Evolutionary conservation across 2,113 vertebrate genomes (phyloP).

Genomic region (Podarcis raffonei): DNA sequence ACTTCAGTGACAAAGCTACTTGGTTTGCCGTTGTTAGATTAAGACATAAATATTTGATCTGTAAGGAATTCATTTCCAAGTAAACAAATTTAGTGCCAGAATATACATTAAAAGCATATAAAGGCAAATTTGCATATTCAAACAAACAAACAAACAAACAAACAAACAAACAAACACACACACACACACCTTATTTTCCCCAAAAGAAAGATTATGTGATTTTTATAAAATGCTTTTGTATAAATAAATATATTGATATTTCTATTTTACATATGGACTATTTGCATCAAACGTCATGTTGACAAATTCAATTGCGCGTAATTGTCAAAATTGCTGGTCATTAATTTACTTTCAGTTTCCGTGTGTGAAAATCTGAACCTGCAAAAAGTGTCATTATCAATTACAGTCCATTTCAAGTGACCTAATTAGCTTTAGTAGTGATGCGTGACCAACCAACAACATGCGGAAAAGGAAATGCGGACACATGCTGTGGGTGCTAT

Average conservation of each 20-base stretch:
- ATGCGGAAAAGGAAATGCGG: conserved; percentile 76
- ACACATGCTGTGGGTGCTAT: conserved; percentile 76
- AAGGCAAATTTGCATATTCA: not conserved
- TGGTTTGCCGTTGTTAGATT: not conserved
- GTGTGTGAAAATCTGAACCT: conserved; percentile 79
- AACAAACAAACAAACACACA: not conserved
- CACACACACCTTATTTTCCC: conserved; percentile 16
- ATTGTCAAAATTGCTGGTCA: conserved; percentile 86
- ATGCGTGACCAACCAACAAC: conserved; percentile 79
- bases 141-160: too few relatives aligned
- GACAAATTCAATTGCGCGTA: conserved; percentile 85
- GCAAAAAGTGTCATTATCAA: conserved; percentile 82
- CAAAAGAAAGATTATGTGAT: not conserved
- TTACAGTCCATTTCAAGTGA: conserved; percentile 79
- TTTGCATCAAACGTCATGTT: conserved; percentile 70
- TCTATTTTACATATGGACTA: conserved; percentile 67
- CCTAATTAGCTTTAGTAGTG: conserved; percentile 89
- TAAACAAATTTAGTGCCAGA: not conserved
- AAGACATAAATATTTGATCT: not conserved
- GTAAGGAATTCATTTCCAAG: not conserved
- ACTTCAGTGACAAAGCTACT: not conserved
- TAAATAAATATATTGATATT: conserved; percentile 48
- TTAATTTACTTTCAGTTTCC: conserved; percentile 82
- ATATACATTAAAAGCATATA: not conserved
- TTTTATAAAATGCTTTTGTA: conserved; percentile 37